A percentile compares a stretch with the other conserved stretches of the same genome.
Conservation (phyloP, 2,113 vertebrate genomes). For the Toxotes chatareus region DNA sequence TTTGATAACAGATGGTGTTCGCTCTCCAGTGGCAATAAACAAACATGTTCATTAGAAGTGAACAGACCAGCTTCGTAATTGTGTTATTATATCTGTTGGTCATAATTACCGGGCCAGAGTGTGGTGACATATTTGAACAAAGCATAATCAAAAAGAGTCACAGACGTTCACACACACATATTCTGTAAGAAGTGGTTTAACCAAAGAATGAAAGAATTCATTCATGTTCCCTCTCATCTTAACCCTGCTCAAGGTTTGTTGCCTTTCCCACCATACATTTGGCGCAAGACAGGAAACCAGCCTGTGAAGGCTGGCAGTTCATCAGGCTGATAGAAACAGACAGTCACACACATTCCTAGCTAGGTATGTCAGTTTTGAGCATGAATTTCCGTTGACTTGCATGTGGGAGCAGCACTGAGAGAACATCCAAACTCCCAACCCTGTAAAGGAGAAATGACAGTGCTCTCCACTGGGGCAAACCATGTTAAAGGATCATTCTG, state of each 20-base stretch:
- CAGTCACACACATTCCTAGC: conserved; percentile 6
- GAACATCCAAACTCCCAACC: background rate
- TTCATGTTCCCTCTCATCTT: conserved; percentile 8
- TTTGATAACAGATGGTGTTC: conserved; percentile 75
- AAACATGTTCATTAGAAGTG: conserved; percentile 71
- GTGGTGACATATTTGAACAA: conserved; percentile 36
- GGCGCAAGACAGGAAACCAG: conserved; percentile 13
- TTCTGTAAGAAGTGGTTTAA: conserved; percentile 6
- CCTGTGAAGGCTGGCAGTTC: conserved; percentile 37
- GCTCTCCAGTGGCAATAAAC: conserved; percentile 71
- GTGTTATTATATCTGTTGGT: conserved; percentile 59
- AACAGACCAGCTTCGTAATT: conserved; percentile 60
- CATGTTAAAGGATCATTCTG: background rate
- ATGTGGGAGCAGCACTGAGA: conserved; percentile 6
- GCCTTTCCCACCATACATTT: background rate
- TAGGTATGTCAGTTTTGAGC: conserved; percentile 22
- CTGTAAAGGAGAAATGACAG: conserved; percentile 2
- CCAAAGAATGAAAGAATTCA: background rate
- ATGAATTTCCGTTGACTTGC: conserved; percentile 13
- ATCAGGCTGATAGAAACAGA: conserved; percentile 40
- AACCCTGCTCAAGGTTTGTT: background rate
- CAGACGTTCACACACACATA: background rate
- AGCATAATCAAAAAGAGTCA: conserved; percentile 16
- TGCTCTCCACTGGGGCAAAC: background rate
- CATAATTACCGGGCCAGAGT: conserved; percentile 34